Conservation (phyloP, 1,140 invertebrate genomes). For the Euwallacea fornicatus region DNA sequence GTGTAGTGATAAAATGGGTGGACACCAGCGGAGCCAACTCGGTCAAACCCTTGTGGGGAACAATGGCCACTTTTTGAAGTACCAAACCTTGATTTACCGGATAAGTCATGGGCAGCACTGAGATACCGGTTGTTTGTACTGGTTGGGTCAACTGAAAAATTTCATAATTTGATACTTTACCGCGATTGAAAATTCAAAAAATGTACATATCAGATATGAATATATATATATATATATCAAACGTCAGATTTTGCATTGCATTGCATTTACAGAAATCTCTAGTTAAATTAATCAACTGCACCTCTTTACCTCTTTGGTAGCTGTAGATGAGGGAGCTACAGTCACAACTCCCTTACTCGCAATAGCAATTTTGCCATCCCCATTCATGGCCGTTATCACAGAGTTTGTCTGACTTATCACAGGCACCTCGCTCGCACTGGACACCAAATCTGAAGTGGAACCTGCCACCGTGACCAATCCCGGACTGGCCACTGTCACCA, state of each 20-base stretch:
- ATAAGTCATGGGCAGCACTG: conserved; percentile 48
- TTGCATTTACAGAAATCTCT: not conserved
- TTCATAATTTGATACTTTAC: not conserved
- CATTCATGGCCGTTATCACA: conserved; percentile 34
- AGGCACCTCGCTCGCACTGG: conserved; percentile 23
- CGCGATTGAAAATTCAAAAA: not conserved
- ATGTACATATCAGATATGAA: not conserved
- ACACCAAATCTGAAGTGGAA: conserved; percentile 16
- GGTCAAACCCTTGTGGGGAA: conserved; percentile 46
- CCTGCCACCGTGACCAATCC: conserved; percentile 2
- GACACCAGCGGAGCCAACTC: conserved; percentile 47
- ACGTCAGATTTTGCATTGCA: not conserved
- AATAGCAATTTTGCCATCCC: conserved; percentile 42
- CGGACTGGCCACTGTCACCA: not conserved
- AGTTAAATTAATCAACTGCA: conserved; percentile 6
- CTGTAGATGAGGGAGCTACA: conserved; percentile 17
- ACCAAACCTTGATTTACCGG: conserved; percentile 49
- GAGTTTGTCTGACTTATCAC: conserved; percentile 43
- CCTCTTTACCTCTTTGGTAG: conserved; percentile 42
- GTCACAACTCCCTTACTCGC: conserved; percentile 40
- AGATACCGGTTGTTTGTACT: conserved; percentile 47
- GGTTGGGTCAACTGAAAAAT: conserved; percentile 42
- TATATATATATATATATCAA: not conserved
- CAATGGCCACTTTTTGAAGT: conserved; percentile 48
- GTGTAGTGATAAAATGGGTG: conserved; percentile 48